Conservation (phyloP, 2,113 vertebrate genomes). For the Solea solea region DNA sequence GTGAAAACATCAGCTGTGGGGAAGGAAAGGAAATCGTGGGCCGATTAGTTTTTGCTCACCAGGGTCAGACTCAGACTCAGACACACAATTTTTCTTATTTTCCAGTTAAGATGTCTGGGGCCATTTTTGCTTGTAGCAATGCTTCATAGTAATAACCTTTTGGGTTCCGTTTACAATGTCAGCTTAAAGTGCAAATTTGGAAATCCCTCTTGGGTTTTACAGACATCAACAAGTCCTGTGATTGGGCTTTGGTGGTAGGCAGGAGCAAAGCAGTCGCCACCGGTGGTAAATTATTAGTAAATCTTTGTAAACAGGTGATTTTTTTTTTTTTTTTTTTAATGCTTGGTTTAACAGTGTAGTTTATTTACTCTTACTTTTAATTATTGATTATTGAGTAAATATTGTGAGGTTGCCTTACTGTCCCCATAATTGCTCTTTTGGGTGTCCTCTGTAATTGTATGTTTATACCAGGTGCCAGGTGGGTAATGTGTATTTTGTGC, state of each 20-base stretch:
- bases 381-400: constrained; percentile 48
- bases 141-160: not conserved
- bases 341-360: constrained; percentile 28
- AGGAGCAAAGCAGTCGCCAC: constrained; percentile 42
- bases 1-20: constrained; percentile 58
- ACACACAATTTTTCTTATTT: too few relatives aligned
- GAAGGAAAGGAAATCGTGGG: constrained; percentile 17
- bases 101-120: constrained; percentile 13
- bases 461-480: constrained; percentile 42
- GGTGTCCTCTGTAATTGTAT: constrained; percentile 57
- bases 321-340: constrained; percentile 11
- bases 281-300: constrained; percentile 71
- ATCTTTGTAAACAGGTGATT: constrained; percentile 43
- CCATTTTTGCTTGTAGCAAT: not conserved
- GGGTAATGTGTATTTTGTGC: constrained; percentile 42
- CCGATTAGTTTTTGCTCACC: constrained; percentile 38
- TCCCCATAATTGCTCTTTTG: constrained; percentile 62
- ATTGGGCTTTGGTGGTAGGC: constrained; percentile 62
- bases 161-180: not conserved
- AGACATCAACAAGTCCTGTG: constrained; percentile 49
- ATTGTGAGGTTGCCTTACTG: constrained; percentile 8
- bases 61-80: not conserved
- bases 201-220: constrained; percentile 3
- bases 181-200: not conserved
- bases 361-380: constrained; percentile 48